phyloP scores from a whole-genome alignment of 2,888 invertebrate genomes.

The Brachypterus glaber region DNA sequence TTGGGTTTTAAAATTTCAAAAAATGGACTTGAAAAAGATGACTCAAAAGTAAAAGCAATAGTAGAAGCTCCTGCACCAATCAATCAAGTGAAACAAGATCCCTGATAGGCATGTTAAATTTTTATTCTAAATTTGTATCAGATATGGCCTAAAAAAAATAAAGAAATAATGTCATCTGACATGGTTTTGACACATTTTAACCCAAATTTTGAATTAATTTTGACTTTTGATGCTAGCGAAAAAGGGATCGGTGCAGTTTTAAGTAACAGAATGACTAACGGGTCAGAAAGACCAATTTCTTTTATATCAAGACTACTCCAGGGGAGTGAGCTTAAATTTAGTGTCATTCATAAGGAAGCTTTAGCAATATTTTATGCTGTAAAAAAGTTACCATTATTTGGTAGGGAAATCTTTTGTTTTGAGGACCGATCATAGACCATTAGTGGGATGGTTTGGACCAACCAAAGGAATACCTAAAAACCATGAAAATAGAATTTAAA shows the following conservation, averaged over 20 bases:
- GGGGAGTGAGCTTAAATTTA: conserved; percentile 3
- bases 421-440: too few species aligned
- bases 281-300: conserved; percentile 2
- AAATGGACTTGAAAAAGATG: conserved; percentile 13
- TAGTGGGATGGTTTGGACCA: too few species aligned
- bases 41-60: conserved; percentile 17
- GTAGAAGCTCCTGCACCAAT: conserved; percentile 12
- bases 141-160: conserved; percentile 10
- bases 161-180: conserved; percentile 14
- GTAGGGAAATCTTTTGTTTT: too few species aligned
- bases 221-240: conserved; percentile 16
- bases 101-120: too few species aligned
- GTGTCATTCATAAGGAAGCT: conserved; percentile 4
- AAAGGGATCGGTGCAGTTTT: conserved; percentile 17
- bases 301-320: conserved; percentile 6
- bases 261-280: conserved; percentile 13
- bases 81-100: conserved; percentile 14
- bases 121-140: conserved; percentile 15
- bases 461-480: too few species aligned
- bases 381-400: neutral
- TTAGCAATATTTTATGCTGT: conserved; percentile 5
- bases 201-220: conserved; percentile 10
- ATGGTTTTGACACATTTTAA: conserved; percentile 13
- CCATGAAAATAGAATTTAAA: too few species aligned
- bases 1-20: too few species aligned